Evolutionary conservation across 2,797 vertebrate species (phyloP).

Genomic region (Gallinago solitaria): DNA sequence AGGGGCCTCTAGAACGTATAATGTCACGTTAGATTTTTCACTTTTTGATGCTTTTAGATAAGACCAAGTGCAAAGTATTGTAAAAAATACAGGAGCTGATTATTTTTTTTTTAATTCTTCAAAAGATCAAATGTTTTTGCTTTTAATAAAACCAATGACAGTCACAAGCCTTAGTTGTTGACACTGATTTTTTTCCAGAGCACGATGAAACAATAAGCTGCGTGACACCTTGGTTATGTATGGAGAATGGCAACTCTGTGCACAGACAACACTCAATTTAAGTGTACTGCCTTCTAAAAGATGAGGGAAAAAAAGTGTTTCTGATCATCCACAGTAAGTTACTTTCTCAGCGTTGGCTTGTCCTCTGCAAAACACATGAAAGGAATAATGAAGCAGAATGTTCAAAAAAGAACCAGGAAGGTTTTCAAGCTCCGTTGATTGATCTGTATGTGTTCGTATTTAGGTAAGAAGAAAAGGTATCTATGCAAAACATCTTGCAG

Average conservation of each 20-base stretch:
- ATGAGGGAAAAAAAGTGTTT: background rate
- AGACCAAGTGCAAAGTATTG: background rate
- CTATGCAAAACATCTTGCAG: background rate
- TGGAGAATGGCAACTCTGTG: background rate
- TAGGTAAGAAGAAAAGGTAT: background rate
- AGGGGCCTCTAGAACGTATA: background rate
- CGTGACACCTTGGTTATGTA: background rate
- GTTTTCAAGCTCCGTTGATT: background rate
- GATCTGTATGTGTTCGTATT: background rate
- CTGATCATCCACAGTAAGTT: background rate
- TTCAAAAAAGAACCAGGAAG: background rate
- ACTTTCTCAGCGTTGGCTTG: background rate
- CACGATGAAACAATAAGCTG: conserved; percentile 20
- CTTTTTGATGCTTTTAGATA: background rate
- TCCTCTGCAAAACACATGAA: background rate
- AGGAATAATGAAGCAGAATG: background rate
- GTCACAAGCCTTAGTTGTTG: background rate
- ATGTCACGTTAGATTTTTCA: background rate
- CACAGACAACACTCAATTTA: background rate
- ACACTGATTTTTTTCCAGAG: background rate
- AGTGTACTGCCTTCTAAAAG: background rate
- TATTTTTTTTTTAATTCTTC: background rate
- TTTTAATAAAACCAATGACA: background rate
- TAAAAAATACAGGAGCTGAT: background rate
- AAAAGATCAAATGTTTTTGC: background rate